A percentile compares a stretch with the other conserved stretches of the same genome.
These are phyloP conservation scores for Puffinus mauretanicus DNA, from an alignment of 2,113 vertebrate genomes.

Conservation along the genomic window DNA sequence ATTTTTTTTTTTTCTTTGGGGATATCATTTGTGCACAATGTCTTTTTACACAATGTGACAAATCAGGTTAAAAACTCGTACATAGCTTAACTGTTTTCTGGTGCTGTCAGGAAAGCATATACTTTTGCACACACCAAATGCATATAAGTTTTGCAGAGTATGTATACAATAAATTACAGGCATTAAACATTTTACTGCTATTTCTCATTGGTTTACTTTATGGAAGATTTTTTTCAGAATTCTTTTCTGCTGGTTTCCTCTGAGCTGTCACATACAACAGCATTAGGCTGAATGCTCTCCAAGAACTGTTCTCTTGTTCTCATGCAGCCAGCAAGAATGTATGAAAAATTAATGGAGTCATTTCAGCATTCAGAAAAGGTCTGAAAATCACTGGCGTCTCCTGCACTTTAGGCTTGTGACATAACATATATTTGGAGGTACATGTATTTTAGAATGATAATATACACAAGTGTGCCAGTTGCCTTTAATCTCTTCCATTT, in stretches of 20 bases:
- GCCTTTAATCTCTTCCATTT: neutral
- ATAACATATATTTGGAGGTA: neutral
- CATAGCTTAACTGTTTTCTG: slow-evolving; percentile 67
- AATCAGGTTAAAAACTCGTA: slow-evolving; percentile 65
- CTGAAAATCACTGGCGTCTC: neutral
- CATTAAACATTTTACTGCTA: slow-evolving; percentile 74
- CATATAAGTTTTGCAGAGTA: slow-evolving; percentile 71
- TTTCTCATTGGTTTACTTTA: slow-evolving; percentile 69
- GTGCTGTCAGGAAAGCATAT: slow-evolving; percentile 73
- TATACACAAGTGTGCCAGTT: neutral
- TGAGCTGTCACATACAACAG: neutral
- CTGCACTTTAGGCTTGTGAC: neutral
- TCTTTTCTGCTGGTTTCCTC: neutral
- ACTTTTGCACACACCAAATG: slow-evolving; percentile 70
- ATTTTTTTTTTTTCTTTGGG: slow-evolving; percentile 32
- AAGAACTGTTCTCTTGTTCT: neutral
- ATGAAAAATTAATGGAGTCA: neutral
- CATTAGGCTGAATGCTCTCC: neutral
- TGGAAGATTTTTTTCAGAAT: neutral
- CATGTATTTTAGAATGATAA: neutral
- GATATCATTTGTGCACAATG: slow-evolving; percentile 64
- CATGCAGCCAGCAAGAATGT: neutral
- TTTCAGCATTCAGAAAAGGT: neutral
- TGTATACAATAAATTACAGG: slow-evolving; percentile 76
- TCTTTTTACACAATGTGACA: slow-evolving; percentile 74